Evolutionary conservation across 2,113 vertebrate genomes (phyloP).

Genomic region (Hemiscyllium ocellatum): DNA sequence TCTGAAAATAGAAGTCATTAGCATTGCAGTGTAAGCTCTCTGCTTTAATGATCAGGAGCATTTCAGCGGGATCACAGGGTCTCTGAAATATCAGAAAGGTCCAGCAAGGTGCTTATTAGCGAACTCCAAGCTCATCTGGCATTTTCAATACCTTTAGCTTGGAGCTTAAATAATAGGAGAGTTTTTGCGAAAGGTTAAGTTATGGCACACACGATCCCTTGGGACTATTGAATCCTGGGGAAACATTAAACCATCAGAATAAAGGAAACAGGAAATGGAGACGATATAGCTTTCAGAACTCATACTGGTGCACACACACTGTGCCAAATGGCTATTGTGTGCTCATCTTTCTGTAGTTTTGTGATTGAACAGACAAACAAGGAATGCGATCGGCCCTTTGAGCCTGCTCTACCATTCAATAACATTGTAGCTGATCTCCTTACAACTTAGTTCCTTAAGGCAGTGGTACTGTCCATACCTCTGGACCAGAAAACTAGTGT

Average conservation of each 20-base stretch:
- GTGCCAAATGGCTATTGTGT: neutral
- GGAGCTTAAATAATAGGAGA: neutral
- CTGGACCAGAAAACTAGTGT: too few relatives aligned
- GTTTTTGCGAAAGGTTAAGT: neutral
- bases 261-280: neutral
- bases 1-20: constrained; percentile 23
- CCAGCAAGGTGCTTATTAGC: neutral
- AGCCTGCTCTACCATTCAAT: too few relatives aligned
- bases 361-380: neutral
- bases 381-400: too few relatives aligned
- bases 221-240: neutral
- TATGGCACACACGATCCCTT: neutral
- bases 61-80: neutral
- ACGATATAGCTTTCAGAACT: neutral
- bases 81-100: neutral
- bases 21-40: neutral
- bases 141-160: neutral
- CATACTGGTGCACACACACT: neutral
- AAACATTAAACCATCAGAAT: neutral
- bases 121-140: neutral
- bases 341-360: neutral
- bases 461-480: too few relatives aligned
- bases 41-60: neutral
- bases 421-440: too few relatives aligned
- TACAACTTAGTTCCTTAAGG: too few relatives aligned